A percentile compares a stretch with the other conserved stretches of the same genome.
Conservation (phyloP, 2,113 vertebrate genomes). For the Carassius auratus region DNA sequence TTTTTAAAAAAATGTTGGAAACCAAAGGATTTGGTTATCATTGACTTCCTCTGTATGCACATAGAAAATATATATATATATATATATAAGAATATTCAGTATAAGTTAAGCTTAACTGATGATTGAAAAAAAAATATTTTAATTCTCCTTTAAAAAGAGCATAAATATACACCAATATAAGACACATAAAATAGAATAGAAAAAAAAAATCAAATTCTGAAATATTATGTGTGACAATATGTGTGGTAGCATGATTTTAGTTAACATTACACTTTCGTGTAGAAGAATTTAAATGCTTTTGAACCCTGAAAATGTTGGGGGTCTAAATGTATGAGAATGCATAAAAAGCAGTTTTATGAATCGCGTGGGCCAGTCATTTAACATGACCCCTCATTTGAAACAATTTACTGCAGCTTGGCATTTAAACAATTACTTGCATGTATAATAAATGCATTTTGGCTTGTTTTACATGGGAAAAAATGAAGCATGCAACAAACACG, state of each 20-base stretch:
- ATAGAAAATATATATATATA: no score
- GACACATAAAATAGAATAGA: no score
- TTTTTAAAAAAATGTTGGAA: not conserved
- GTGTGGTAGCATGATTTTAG: not conserved
- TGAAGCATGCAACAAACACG: slow-evolving; percentile 16
- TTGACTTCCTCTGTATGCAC: not conserved
- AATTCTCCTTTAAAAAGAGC: not conserved
- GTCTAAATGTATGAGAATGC: not conserved
- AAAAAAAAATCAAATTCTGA: no score
- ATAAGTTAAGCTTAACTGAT: no score
- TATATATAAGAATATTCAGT: no score
- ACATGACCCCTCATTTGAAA: slow-evolving; percentile 18
- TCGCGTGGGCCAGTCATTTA: not conserved
- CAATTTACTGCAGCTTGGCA: not conserved
- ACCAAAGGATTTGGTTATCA: not conserved
- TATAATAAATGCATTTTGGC: slow-evolving; percentile 19
- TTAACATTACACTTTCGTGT: no score
- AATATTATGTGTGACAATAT: not conserved
- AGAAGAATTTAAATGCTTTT: no score
- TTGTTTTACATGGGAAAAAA: slow-evolving; percentile 7
- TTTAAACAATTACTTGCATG: slow-evolving; percentile 4
- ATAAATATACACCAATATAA: not conserved
- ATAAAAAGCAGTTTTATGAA: not conserved
- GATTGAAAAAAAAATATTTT: no score
- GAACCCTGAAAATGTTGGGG: not conserved